Evolutionary conservation across 2,888 invertebrate genomes (phyloP).

Genomic region (Oligia latruncula): DNA sequence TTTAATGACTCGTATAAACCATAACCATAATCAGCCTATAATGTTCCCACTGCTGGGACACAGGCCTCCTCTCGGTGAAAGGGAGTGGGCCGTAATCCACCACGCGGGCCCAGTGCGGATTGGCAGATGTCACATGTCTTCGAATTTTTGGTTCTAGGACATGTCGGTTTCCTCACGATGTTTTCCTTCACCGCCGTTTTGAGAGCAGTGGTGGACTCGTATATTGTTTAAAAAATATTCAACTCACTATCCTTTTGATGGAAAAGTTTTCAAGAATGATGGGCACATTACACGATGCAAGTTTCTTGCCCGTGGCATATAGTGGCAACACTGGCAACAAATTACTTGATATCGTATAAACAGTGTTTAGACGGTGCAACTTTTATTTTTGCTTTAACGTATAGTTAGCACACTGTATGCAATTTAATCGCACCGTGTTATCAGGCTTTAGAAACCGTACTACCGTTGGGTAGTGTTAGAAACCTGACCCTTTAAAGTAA

Average conservation of each 20-base stretch:
- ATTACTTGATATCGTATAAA: not conserved
- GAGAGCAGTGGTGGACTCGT: too few relatives aligned
- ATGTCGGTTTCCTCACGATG: too few relatives aligned
- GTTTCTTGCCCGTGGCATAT: not conserved
- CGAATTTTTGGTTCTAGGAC: too few relatives aligned
- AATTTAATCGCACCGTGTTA: not conserved
- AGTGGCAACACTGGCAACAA: not conserved
- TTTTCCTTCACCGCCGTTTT: too few relatives aligned
- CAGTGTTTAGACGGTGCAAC: not conserved
- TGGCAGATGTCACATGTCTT: too few relatives aligned
- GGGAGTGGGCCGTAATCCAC: too few relatives aligned
- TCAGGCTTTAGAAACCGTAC: not conserved
- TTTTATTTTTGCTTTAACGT: not conserved
- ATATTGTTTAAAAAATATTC: not conserved
- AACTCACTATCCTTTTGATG: not conserved
- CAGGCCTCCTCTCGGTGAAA: too few relatives aligned
- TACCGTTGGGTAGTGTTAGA: not conserved
- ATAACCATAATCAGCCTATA: too few relatives aligned
- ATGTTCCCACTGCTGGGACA: too few relatives aligned
- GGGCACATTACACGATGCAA: not conserved
- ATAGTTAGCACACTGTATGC: not conserved
- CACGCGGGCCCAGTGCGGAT: too few relatives aligned
- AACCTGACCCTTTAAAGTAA: not conserved
- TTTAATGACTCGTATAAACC: conserved; percentile 2
- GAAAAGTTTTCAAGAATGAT: not conserved